Evolutionary conservation across 2,888 invertebrate species (phyloP), one percentile per base, ranked within the genome.

Genomic region (Coelopa pilipes): DNA sequence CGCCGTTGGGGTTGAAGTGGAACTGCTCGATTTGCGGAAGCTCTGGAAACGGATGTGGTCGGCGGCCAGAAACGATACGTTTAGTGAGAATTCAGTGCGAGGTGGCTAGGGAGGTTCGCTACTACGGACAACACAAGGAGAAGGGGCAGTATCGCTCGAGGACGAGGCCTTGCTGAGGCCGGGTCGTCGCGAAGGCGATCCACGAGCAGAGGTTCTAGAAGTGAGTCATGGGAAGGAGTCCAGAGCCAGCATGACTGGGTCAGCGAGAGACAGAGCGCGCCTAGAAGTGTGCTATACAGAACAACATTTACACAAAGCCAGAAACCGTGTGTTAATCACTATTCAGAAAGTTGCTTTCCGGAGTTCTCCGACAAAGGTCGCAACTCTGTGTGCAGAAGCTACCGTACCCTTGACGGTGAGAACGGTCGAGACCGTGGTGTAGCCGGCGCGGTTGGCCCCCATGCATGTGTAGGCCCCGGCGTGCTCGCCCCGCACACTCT

Each of bases 381-480:
- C 76, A 89, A 89, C 77, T 89, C 89, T 78, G 90, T 89, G 82
- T 89, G 87, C 60, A 90, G 90, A 67, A 88, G 79, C 79, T 89
- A 89, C 89, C 73, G 81, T 86, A 87, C 87, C 87, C 86, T 85
- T 86, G 57, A 87, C 83, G 75, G 83, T 84, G 70, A 87, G 81
- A 74, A 76, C 78, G 77, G 85, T 84, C 46, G 83, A 83, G 66
- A 83, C 83, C 76, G 86, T 86, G 70, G 89, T 86, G 76, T 86
- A 85, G 80, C 91, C 92, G 74, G 91, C 92, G 76, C 87, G 88
- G 88, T 92, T 92, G 80, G 89, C 89, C 60, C 93, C 94, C 77
- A 90, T 88, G 85, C 95, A 94, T 74, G 92, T 92, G 84, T 94
- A 95, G 82, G 91, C 91, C 76, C 94, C 94, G 80, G 92, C 91